phyloP scores from a whole-genome alignment of 92 coral and sea anemone genomes.

The Hydrozoanthus gracilis region DNA sequence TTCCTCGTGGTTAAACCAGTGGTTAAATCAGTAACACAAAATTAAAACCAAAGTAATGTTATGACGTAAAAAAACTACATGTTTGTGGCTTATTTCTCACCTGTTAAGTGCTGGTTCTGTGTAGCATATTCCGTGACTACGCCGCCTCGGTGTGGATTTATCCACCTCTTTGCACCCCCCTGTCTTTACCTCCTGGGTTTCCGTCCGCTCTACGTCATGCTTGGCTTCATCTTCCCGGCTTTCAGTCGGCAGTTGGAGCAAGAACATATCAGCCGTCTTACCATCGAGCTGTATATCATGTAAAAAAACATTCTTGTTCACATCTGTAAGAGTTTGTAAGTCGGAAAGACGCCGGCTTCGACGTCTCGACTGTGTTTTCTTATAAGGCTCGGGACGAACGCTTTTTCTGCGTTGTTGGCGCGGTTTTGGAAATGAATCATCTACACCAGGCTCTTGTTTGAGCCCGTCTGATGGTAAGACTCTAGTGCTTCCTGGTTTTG shows the following conservation, averaged over 20 bases:
- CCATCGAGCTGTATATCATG: not conserved
- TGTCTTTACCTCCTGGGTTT: not conserved
- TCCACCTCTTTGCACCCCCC: not conserved
- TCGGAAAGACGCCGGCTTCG: conserved; percentile 18
- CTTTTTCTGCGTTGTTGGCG: conserved; percentile 25
- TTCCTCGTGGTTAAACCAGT: conserved; percentile 6
- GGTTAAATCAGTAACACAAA: conserved; percentile 3
- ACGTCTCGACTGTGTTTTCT: conserved; percentile 9
- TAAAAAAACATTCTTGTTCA: not conserved
- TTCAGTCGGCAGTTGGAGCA: not conserved
- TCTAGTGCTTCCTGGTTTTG: not conserved
- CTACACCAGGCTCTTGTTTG: not conserved
- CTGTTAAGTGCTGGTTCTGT: conserved; percentile 40
- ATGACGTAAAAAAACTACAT: not conserved
- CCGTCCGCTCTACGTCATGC: not conserved
- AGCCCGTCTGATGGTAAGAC: not conserved
- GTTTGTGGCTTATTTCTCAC: not conserved
- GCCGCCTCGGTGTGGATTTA: not conserved
- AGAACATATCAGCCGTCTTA: not conserved
- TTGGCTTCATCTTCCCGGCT: not conserved
- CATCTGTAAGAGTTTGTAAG: not conserved
- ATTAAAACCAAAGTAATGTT: not conserved
- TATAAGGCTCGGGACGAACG: conserved; percentile 27
- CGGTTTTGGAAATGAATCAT: not conserved
- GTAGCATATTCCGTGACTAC: conserved; percentile 35